Evolutionary conservation across 1,140 invertebrate genomes (phyloP).

Genomic region (Phocides pigmalion): DNA sequence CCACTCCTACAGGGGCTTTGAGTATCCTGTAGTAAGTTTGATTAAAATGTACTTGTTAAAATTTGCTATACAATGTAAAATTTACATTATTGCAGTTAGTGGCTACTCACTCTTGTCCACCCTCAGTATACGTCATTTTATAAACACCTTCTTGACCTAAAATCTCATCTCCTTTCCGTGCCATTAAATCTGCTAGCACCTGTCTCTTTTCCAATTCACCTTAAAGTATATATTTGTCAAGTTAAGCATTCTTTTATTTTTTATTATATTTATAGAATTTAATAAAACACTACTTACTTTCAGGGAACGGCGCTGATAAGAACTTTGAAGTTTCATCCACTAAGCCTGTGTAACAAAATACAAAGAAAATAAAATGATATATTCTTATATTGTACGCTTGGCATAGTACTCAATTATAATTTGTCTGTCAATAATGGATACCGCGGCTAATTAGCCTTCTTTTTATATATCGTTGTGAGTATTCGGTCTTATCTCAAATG

Average conservation of each 20-base stretch:
- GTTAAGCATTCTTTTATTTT: too few relatives aligned
- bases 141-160: conserved; percentile 50
- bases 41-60: background rate
- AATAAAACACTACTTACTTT: conserved; percentile 50
- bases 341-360: conserved; percentile 38
- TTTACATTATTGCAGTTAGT: too few relatives aligned
- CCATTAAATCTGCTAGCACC: conserved; percentile 59
- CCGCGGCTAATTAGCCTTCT: too few relatives aligned
- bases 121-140: conserved; percentile 58
- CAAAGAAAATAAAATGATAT: too few relatives aligned
- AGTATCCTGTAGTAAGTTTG: conserved; percentile 40
- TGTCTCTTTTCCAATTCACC: conserved; percentile 52
- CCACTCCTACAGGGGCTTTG: conserved; percentile 51
- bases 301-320: conserved; percentile 53
- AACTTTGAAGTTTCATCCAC: conserved; percentile 59
- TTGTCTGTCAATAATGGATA: too few relatives aligned
- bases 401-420: too few relatives aligned
- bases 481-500: too few relatives aligned
- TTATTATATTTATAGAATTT: too few relatives aligned
- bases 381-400: too few relatives aligned
- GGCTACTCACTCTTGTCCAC: conserved; percentile 52
- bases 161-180: conserved; percentile 49
- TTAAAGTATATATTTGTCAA: conserved; percentile 20
- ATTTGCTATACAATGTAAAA: too few relatives aligned
- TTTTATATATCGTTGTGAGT: too few relatives aligned